phyloP scores from a whole-genome alignment of 1,140 invertebrate genomes.

The Eupeodes corollae region DNA sequence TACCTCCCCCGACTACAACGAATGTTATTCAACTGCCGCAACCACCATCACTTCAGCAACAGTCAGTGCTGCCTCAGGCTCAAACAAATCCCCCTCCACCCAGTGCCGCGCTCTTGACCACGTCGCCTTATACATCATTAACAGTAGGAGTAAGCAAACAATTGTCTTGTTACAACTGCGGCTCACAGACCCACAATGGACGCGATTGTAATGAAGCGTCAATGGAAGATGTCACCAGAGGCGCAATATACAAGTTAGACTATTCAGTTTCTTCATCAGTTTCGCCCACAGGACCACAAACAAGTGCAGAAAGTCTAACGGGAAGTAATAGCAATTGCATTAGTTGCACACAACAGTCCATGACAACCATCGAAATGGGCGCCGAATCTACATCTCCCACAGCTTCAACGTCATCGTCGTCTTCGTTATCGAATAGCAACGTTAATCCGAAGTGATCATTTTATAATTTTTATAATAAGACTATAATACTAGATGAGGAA shows the following conservation, averaged over 20 bases:
- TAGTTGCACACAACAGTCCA: background rate
- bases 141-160: slow-evolving; percentile 26
- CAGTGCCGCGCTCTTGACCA: slow-evolving; percentile 25
- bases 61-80: slow-evolving; percentile 16
- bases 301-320: slow-evolving; percentile 1
- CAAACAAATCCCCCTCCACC: slow-evolving; percentile 32
- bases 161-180: slow-evolving; percentile 61
- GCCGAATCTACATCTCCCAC: too few relatives aligned
- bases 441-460: too few relatives aligned
- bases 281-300: slow-evolving; percentile 8
- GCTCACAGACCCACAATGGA: slow-evolving; percentile 62
- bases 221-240: slow-evolving; percentile 74
- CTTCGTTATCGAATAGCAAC: too few relatives aligned
- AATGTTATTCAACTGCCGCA: slow-evolving; percentile 35
- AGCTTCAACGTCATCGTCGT: too few relatives aligned
- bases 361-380: too few relatives aligned
- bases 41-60: slow-evolving; percentile 41
- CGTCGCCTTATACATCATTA: slow-evolving; percentile 17
- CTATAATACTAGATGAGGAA: too few relatives aligned
- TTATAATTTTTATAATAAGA: too few relatives aligned
- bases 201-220: slow-evolving; percentile 73
- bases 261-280: slow-evolving; percentile 37
- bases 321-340: background rate
- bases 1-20: slow-evolving; percentile 16
- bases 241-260: slow-evolving; percentile 49